Evolutionary conservation across 2,888 invertebrate species (phyloP).

Genomic region (Corbicula japonica): DNA sequence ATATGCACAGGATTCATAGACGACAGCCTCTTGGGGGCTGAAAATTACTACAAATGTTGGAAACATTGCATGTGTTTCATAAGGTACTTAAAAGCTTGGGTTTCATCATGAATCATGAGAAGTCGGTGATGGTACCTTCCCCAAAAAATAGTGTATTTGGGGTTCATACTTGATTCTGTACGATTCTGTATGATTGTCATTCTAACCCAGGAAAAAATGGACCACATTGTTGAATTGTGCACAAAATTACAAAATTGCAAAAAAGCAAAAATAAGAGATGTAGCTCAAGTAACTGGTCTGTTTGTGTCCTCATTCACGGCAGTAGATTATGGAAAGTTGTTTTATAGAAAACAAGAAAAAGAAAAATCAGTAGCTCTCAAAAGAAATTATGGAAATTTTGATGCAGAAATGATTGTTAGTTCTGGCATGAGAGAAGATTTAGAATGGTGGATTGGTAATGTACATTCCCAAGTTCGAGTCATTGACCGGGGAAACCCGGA

Average conservation of each 20-base stretch:
- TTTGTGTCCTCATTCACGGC: slow-evolving; percentile 31
- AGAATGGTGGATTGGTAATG: slow-evolving; percentile 37
- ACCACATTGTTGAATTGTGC: neutral
- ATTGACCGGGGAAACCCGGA: slow-evolving; percentile 21
- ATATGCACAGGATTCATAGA: slow-evolving; percentile 51
- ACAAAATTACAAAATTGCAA: neutral
- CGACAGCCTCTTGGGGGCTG: slow-evolving; percentile 32
- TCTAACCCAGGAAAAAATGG: slow-evolving; percentile 26
- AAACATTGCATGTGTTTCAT: too few species aligned
- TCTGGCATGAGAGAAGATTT: slow-evolving; percentile 4
- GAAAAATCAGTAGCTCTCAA: slow-evolving; percentile 19
- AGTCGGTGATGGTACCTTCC: slow-evolving; percentile 35
- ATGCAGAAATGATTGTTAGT: neutral
- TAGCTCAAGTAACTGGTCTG: slow-evolving; percentile 30
- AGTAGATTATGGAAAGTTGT: slow-evolving; percentile 28
- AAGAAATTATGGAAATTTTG: slow-evolving; percentile 11
- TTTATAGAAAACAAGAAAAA: slow-evolving; percentile 25
- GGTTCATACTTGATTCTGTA: too few species aligned
- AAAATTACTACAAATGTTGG: slow-evolving; percentile 19
- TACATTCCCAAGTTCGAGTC: slow-evolving; percentile 11
- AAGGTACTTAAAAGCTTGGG: too few species aligned
- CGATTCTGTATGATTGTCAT: too few species aligned
- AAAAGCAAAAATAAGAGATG: slow-evolving; percentile 7
- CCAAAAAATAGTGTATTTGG: slow-evolving; percentile 13
- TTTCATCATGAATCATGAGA: slow-evolving; percentile 31